Conservation (phyloP, 2,888 invertebrate species). For the Dichetophora obliterata region DNA sequence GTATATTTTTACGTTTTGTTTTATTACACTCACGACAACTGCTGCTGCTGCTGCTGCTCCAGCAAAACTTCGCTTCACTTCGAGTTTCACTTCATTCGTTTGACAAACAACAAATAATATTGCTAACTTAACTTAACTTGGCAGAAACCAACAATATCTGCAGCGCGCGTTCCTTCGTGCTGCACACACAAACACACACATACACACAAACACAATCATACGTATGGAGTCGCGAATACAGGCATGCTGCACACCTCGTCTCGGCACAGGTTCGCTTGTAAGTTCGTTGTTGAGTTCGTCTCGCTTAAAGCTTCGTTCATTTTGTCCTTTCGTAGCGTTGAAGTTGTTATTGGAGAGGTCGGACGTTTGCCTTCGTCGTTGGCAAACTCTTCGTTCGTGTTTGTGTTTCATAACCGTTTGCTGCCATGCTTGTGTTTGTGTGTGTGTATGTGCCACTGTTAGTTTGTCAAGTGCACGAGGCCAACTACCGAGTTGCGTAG, state of each 20-base stretch:
- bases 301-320: neutral
- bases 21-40: neutral
- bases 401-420: conserved; percentile 32
- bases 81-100: conserved; percentile 62
- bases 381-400: neutral
- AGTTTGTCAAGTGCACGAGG: conserved; percentile 50
- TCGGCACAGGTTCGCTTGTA: conserved; percentile 15
- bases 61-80: conserved; percentile 51
- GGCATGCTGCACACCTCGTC: neutral
- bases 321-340: neutral
- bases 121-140: conserved; percentile 66
- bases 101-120: conserved; percentile 59
- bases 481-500: conserved; percentile 40
- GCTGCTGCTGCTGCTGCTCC: conserved; percentile 16
- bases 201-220: conserved; percentile 40
- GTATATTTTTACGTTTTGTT: neutral
- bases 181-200: conserved; percentile 30
- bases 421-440: conserved; percentile 18
- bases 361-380: neutral
- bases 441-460: conserved; percentile 24
- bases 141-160: conserved; percentile 52
- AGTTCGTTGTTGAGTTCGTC: conserved; percentile 5
- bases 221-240: neutral
- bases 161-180: conserved; percentile 40
- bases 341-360: neutral